A percentile compares a stretch with the other conserved stretches of the same genome.
phyloP scores from a whole-genome alignment of 2,888 invertebrate genomes.

The Yponomeuta evonymella region DNA sequence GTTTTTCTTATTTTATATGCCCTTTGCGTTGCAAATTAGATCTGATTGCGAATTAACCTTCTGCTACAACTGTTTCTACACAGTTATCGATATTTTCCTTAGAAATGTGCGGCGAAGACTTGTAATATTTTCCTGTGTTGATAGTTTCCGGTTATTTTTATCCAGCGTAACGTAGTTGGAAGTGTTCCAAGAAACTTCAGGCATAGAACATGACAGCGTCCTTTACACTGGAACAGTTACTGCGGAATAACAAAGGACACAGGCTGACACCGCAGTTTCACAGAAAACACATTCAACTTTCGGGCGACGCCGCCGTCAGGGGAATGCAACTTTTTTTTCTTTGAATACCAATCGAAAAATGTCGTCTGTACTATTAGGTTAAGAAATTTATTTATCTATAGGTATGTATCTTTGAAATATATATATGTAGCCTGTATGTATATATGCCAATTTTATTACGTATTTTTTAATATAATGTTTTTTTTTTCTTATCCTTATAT shows the following conservation, averaged over 20 bases:
- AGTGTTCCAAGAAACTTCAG: conserved; percentile 54
- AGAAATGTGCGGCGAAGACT: conserved; percentile 28
- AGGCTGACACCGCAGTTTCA: conserved; percentile 31
- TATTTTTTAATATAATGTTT: too few relatives aligned
- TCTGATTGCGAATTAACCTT: conserved; percentile 8
- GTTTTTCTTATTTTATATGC: conserved; percentile 4
- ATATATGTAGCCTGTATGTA: too few relatives aligned
- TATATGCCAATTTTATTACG: too few relatives aligned
- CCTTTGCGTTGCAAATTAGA: conserved; percentile 13
- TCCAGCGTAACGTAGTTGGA: conserved; percentile 46
- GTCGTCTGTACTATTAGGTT: too few relatives aligned
- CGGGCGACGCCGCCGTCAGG: not conserved
- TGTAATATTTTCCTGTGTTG: conserved; percentile 39
- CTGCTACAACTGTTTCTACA: not conserved
- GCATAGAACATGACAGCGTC: conserved; percentile 46
- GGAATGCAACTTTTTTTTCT: not conserved
- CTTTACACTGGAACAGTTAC: conserved; percentile 42
- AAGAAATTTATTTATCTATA: too few relatives aligned
- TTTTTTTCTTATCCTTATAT: too few relatives aligned
- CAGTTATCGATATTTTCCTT: not conserved
- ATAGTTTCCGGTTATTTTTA: conserved; percentile 46
- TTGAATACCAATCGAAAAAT: not conserved
- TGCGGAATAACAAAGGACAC: conserved; percentile 32
- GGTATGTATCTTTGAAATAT: too few relatives aligned
- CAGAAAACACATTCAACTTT: conserved; percentile 17